Conservation (phyloP, 2,888 invertebrate species). For the Lamproptera curius region DNA sequence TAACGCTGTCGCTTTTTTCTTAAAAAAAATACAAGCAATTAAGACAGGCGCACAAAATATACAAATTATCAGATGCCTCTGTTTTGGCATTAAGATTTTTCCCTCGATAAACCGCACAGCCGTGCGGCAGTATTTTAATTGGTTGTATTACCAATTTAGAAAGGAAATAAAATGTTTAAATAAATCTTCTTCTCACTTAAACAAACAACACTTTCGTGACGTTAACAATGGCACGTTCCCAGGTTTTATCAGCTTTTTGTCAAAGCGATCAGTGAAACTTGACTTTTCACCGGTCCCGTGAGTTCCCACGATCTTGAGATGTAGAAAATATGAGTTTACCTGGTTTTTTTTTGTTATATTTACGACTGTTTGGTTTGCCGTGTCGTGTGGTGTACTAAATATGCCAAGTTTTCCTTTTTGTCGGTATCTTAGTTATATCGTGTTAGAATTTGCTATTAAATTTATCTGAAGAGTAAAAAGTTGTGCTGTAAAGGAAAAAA, state of each 20-base stretch:
- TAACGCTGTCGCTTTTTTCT: too few species aligned
- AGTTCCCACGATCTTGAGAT: slow-evolving; percentile 48
- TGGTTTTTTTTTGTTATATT: slow-evolving; percentile 15
- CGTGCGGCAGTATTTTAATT: slow-evolving; percentile 3
- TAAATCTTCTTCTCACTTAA: slow-evolving; percentile 20
- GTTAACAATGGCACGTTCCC: slow-evolving; percentile 45
- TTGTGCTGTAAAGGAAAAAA: too few species aligned
- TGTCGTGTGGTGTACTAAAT: too few species aligned
- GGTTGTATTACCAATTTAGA: slow-evolving; percentile 10
- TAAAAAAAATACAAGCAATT: too few species aligned
- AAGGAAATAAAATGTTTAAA: slow-evolving; percentile 17
- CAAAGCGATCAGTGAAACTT: slow-evolving; percentile 55
- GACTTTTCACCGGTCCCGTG: slow-evolving; percentile 42
- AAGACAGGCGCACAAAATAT: too few species aligned
- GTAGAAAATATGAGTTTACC: slow-evolving; percentile 55
- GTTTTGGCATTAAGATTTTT: background rate
- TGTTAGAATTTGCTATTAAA: too few species aligned
- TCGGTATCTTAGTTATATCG: too few species aligned
- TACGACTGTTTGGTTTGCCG: slow-evolving; percentile 10
- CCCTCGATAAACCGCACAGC: background rate
- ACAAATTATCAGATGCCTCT: too few species aligned
- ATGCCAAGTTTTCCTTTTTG: too few species aligned
- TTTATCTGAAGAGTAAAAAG: too few species aligned
- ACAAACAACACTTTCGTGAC: slow-evolving; percentile 45
- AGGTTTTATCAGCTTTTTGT: slow-evolving; percentile 51